A percentile compares a stretch with the other conserved stretches of the same genome.
These are phyloP conservation scores for Cenopis cana DNA, from an alignment of 2,888 invertebrate species.

Conservation along the genomic window DNA sequence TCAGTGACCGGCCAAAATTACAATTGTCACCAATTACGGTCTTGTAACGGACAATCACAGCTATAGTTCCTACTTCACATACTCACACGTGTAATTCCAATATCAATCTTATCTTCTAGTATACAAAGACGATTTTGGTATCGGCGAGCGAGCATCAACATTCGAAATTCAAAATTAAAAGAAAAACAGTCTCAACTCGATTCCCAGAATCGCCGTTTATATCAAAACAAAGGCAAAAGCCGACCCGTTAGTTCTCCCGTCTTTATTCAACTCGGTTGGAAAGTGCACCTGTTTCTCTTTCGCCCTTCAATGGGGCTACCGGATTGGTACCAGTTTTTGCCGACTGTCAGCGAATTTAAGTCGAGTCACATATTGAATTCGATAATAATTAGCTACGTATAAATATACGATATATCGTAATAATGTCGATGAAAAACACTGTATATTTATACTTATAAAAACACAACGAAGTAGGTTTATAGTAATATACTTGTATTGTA, in stretches of 20 bases:
- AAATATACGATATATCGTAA: constrained; percentile 18
- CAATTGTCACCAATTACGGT: constrained; percentile 42
- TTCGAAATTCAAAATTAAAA: constrained; percentile 38
- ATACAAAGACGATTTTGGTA: background rate
- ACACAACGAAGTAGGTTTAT: background rate
- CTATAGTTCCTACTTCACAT: constrained; percentile 14
- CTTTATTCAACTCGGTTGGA: constrained; percentile 54
- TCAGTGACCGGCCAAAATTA: constrained; percentile 25
- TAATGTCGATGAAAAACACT: background rate
- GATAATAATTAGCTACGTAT: constrained; percentile 41
- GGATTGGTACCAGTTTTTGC: constrained; percentile 79
- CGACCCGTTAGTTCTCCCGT: constrained; percentile 71
- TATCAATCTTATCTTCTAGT: background rate
- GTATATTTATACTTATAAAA: background rate
- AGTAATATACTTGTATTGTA: background rate
- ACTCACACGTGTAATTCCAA: background rate
- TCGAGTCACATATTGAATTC: constrained; percentile 42
- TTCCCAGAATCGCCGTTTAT: constrained; percentile 65
- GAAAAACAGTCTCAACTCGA: constrained; percentile 44
- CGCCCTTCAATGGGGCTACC: constrained; percentile 76
- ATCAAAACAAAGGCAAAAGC: constrained; percentile 57
- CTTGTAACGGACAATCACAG: constrained; percentile 30
- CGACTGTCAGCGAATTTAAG: constrained; percentile 37
- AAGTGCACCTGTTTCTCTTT: constrained; percentile 59
- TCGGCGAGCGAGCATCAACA: background rate